Conservation (phyloP, 2,888 invertebrate genomes). For the Pristionchus maxplancki region DNA sequence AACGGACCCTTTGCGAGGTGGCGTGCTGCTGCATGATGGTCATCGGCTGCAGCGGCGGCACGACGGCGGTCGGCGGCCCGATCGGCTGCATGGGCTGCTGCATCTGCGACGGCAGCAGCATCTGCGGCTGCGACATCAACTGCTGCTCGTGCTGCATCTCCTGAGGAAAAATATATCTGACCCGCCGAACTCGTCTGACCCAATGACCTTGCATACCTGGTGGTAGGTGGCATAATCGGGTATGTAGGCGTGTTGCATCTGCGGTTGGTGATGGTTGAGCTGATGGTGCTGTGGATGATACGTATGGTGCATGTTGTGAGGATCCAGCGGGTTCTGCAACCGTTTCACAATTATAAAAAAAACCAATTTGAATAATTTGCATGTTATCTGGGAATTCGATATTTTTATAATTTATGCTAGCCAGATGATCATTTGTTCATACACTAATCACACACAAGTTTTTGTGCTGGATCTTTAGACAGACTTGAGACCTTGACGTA, state of each 20-base stretch:
- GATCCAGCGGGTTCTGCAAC: slow-evolving; percentile 21
- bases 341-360: too few relatives aligned
- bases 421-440: too few relatives aligned
- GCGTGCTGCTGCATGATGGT: background rate
- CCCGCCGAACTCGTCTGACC: too few relatives aligned
- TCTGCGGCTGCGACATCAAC: background rate
- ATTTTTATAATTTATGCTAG: too few relatives aligned
- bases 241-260: background rate
- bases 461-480: too few relatives aligned
- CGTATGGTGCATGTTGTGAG: slow-evolving; percentile 1
- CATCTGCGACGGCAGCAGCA: background rate
- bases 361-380: too few relatives aligned
- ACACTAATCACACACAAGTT: too few relatives aligned
- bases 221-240: slow-evolving; percentile 35
- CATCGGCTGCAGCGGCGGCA: slow-evolving; percentile 21
- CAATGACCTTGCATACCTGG: too few relatives aligned
- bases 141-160: slow-evolving; percentile 31
- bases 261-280: background rate
- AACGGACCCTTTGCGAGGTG: background rate
- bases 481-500: too few relatives aligned
- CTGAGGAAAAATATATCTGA: background rate
- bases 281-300: background rate
- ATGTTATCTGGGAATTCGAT: too few relatives aligned
- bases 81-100: background rate
- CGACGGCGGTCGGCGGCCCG: background rate